Base-by-base conservation (phyloP, 1,140 invertebrate species). In the Trichomalopsis sarcophagae region DNA sequence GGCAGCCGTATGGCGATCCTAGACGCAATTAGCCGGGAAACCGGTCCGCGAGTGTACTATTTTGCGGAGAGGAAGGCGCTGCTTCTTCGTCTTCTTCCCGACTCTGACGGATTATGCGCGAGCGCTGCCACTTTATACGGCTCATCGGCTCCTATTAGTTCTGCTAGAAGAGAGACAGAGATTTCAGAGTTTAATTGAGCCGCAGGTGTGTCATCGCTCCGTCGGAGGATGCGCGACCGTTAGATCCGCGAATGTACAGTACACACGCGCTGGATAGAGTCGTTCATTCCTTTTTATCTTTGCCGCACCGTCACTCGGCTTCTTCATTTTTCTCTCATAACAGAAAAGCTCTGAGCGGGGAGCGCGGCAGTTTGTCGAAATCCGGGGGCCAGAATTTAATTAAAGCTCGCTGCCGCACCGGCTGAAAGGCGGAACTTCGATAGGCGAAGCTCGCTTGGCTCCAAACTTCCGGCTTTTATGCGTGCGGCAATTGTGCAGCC, bases 401-500 rank as follows among this genome's bases (percentile, higher is more conserved):
- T 84, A 81, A 84, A 84, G 33, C 50, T 23, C 23, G 55, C 2
- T 66, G 27, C 7, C 30, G 66, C 17, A 27, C 47, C 5, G 55
- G 10, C 13, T 62, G 55, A 62, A 62, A n/a, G 55, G 33, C 27
- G 44, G 68, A 84, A 81, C 84, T 84, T 75, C 77, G 69, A 84
- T 81, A 68, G 81, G 68, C 76, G 78, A 74, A 71, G 11, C 14
- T 21, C 55, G 11, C 9, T 21, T 21, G 55, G 21, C 55, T 44
- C 27, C 77, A 77, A 84, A 84, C 78, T 84, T 84, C 40, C 69
- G 77, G 33, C 84, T 81, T 84, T 81, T 84, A 73, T 79, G 76
- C 82, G 14, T 27, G 30, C 84, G 7, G 66, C 66, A n/a, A 84
- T 69, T 78, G 75, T 23, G 21, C 79, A 30, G 13, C 40, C 14